Conservation (phyloP, 2,888 invertebrate species). For the Agelastica alni region DNA sequence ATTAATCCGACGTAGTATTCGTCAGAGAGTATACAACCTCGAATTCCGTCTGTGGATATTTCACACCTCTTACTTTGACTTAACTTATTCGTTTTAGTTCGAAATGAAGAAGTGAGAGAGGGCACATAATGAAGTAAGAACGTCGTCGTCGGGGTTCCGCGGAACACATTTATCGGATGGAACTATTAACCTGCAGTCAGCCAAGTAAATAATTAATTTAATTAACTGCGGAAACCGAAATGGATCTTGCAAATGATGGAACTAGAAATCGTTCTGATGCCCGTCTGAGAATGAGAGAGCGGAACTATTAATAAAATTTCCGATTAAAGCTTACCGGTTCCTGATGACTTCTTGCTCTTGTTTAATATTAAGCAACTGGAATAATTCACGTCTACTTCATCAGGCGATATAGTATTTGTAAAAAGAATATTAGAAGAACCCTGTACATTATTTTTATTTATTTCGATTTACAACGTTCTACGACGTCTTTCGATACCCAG, state of each 20-base stretch:
- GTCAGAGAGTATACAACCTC: conserved; percentile 11
- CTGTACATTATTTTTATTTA: too few species aligned
- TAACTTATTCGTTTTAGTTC: background rate
- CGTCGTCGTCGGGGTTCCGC: conserved; percentile 10
- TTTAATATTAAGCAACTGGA: background rate
- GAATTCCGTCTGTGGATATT: conserved; percentile 12
- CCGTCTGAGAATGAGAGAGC: conserved; percentile 1
- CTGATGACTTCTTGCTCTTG: background rate
- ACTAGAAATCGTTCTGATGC: conserved; percentile 12
- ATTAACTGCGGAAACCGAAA: conserved; percentile 21
- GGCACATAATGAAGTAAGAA: conserved; percentile 18
- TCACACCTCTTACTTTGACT: conserved; percentile 6
- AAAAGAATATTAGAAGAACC: too few species aligned
- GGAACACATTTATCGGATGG: conserved; percentile 21
- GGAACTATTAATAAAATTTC: conserved; percentile 15
- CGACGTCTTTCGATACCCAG: too few species aligned
- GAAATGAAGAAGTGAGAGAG: conserved; percentile 3
- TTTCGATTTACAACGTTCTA: too few species aligned
- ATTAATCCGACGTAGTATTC: conserved; percentile 5
- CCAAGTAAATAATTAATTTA: conserved; percentile 27
- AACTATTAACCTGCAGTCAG: conserved; percentile 27
- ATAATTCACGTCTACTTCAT: too few species aligned
- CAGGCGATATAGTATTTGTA: too few species aligned
- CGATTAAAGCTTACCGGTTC: background rate
- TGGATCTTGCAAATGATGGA: conserved; percentile 18